Conservation (phyloP, 1,140 invertebrate species). For the Kradibia gibbosae region DNA sequence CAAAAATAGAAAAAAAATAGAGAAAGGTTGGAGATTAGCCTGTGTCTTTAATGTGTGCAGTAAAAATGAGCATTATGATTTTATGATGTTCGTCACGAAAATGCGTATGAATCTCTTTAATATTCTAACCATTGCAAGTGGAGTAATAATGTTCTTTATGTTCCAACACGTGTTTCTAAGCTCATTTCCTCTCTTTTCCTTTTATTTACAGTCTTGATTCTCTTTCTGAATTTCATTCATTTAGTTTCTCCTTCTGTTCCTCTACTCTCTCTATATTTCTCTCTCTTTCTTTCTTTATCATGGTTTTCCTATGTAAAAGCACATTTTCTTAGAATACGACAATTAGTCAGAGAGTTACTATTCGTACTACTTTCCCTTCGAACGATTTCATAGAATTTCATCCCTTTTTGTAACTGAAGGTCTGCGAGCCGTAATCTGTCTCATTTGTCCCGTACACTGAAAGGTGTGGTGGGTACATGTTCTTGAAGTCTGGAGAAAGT, state of each 20-base stretch:
- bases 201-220: conserved; percentile 2
- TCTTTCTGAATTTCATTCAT: background rate
- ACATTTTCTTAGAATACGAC: background rate
- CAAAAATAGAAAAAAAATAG: background rate
- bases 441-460: conserved; percentile 26
- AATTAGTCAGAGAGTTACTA: conserved; percentile 43
- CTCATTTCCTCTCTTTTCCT: conserved; percentile 10
- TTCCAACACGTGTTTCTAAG: conserved; percentile 37
- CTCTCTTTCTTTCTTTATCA: background rate
- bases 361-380: conserved; percentile 18
- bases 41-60: conserved; percentile 13
- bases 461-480: background rate
- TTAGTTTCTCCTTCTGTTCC: background rate
- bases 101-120: conserved; percentile 44
- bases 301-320: conserved; percentile 6
- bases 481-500: background rate
- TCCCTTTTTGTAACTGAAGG: conserved; percentile 9
- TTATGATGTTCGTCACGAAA: conserved; percentile 48
- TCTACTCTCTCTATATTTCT: background rate
- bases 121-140: conserved; percentile 29
- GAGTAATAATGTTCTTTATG: conserved; percentile 50
- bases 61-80: conserved; percentile 49
- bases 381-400: conserved; percentile 39
- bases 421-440: conserved; percentile 26
- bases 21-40: conserved; percentile 32